Percentiles rank a stretch among this genome's conserved stretches.
These are phyloP conservation scores for Drosophila malerkotliana DNA, from an alignment of 1,140 invertebrate genomes.

Conservation along the genomic window DNA sequence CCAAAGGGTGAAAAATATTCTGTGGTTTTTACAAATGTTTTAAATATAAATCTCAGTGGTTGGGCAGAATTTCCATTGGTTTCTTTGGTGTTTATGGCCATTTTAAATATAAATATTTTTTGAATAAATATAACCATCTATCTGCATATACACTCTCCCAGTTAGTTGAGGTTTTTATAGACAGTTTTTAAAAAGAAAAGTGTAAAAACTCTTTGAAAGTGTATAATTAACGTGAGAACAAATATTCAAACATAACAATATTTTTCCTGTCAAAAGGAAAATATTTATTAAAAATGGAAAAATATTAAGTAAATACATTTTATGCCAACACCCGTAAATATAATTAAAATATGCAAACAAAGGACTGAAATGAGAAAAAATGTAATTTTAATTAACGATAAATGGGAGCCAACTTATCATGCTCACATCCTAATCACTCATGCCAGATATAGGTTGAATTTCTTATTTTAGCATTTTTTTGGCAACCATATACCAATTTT, in stretches of 20 bases:
- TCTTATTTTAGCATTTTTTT: slow-evolving; percentile 10
- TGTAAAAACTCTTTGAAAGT: background rate
- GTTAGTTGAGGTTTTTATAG: background rate
- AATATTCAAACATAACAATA: slow-evolving; percentile 9
- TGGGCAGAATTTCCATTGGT: slow-evolving; percentile 16
- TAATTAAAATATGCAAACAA: background rate
- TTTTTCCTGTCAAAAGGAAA: slow-evolving; percentile 12
- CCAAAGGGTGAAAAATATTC: background rate
- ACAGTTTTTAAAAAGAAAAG: background rate
- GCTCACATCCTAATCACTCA: background rate
- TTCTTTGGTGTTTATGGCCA: slow-evolving; percentile 3
- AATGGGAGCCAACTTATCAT: background rate
- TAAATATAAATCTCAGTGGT: slow-evolving; percentile 6
- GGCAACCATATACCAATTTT: background rate
- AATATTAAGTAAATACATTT: too few relatives aligned
- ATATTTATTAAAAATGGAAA: background rate
- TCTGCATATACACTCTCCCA: too few relatives aligned
- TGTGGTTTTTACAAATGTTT: background rate
- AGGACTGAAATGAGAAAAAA: background rate
- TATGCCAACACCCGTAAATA: too few relatives aligned
- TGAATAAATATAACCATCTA: background rate
- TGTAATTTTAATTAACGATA: background rate
- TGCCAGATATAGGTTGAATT: slow-evolving; percentile 1
- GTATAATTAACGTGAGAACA: too few relatives aligned
- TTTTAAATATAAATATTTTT: slow-evolving; percentile 25